phyloP scores from a whole-genome alignment of 1,140 invertebrate species.

The Solenopsis fugax region DNA sequence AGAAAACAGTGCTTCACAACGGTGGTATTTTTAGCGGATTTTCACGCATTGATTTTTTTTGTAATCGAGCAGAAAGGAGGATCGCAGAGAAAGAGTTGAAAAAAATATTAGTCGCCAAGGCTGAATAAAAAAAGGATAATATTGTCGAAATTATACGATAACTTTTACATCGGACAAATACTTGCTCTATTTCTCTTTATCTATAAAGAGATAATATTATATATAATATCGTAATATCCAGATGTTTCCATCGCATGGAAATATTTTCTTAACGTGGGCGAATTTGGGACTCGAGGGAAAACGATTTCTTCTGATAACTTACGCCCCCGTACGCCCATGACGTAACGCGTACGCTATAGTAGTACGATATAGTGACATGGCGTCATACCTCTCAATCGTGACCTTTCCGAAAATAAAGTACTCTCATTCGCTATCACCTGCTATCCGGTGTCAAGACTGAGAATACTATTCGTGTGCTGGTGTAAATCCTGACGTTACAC shows the following conservation, averaged over 20 bases:
- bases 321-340: slow-evolving; percentile 5
- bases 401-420: slow-evolving; percentile 59
- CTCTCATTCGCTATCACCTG: slow-evolving; percentile 37
- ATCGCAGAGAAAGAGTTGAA: not conserved
- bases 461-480: slow-evolving; percentile 7
- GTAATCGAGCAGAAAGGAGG: not conserved
- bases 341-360: not conserved
- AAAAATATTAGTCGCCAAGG: not conserved
- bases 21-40: slow-evolving; percentile 2
- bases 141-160: not conserved
- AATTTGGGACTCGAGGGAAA: slow-evolving; percentile 4
- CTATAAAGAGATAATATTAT: too few relatives aligned
- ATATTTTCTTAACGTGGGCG: not conserved
- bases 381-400: slow-evolving; percentile 28
- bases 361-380: not conserved
- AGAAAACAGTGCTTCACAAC: not conserved
- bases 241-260: not conserved
- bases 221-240: not conserved
- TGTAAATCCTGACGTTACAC: slow-evolving; percentile 34
- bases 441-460: slow-evolving; percentile 9
- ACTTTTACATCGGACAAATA: too few relatives aligned
- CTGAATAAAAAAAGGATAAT: not conserved
- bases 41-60: slow-evolving; percentile 23
- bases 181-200: not conserved
- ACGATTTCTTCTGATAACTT: not conserved